Evolutionary conservation across 2,113 vertebrate species (phyloP).

Genomic region (Tupaia chinensis): DNA sequence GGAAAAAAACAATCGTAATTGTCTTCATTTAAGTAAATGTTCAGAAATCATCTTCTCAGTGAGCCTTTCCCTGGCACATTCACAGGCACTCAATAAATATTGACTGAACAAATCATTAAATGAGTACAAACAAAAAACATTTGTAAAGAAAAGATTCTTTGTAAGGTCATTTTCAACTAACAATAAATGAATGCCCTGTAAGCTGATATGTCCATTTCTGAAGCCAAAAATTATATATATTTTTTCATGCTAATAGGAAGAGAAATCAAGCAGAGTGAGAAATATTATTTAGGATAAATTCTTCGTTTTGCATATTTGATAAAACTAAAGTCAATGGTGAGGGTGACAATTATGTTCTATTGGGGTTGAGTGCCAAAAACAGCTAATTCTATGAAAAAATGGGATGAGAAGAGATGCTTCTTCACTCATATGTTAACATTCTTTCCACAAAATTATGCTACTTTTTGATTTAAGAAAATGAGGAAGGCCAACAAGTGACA

Average conservation of each 20-base stretch:
- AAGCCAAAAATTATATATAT: slow-evolving; percentile 1
- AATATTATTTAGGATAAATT: slow-evolving; percentile 22
- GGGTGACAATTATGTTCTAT: slow-evolving; percentile 2
- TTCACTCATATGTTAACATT: slow-evolving; percentile 14
- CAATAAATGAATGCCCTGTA: neutral
- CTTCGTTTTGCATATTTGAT: slow-evolving; percentile 7
- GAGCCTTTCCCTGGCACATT: neutral
- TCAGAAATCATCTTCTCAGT: neutral
- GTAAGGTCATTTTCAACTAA: slow-evolving; percentile 19
- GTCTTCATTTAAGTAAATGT: neutral
- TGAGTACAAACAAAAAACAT: slow-evolving; percentile 34
- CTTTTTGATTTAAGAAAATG: slow-evolving; percentile 40
- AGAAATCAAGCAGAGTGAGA: neutral
- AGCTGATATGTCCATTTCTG: neutral
- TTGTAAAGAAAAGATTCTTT: neutral
- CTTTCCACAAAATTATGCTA: slow-evolving; percentile 33
- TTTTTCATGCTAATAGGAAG: slow-evolving; percentile 23
- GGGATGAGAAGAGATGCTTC: neutral
- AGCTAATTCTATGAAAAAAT: neutral
- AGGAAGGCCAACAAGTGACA: neutral
- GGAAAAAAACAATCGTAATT: neutral
- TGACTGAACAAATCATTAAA: slow-evolving; percentile 27
- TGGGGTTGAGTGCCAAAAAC: neutral
- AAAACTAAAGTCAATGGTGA: slow-evolving; percentile 51
- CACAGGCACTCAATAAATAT: neutral